Base-by-base conservation (phyloP, 2,113 vertebrate species). In the Pangasianodon hypophthalmus region DNA sequence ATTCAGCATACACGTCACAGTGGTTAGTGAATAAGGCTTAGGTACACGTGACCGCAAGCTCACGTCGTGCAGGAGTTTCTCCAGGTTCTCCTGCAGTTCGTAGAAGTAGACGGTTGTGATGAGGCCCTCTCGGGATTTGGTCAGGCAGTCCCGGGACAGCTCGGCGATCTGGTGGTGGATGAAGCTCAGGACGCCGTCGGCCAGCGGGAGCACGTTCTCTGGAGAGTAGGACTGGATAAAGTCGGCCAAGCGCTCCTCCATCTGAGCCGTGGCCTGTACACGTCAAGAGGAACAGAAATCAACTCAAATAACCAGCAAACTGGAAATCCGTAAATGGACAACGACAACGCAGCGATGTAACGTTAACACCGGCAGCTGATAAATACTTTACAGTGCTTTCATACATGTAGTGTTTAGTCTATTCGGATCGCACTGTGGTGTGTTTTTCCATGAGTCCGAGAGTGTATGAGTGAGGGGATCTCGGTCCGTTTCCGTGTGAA, bases 161-260 rank as follows among this genome's bases (percentile, higher is more conserved):
- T 99, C 98, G 0, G 96, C 97, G 81, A 99, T 95, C 94, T 99
- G 98, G 94, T 99, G 98, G 94, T 99, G 98, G 94, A 99, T 99
- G 93, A 99, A 99, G 94, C 97, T 99, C 89, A 99, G 97, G 88
- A 97, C 97, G 0, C 98, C 98, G 0, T 99, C 98, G 0, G 97
- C 97, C 95, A 99, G 93, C 0, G 97, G 98, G 9, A 98, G 94
- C 81, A 97, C 97, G 19, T 93, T 97, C 92, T 97, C 97, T 0
- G 98, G 97, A 26, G 96, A 96, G 81, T 96, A 98, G 88, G 93
- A 94, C 18, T 96, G 96, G 90, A 97, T 94, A 92, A 98, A 98
- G 84, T 97, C 97, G 1, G 97, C 95, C 91, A 99, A 93, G 41
- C 98, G 94, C 93, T 99, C 98, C 91, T 98, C 97, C 98, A 99